Percentiles rank a stretch among this genome's conserved stretches.
Evolutionary conservation across 2,113 vertebrate species (phyloP).

Genomic region (Trachemys scripta): DNA sequence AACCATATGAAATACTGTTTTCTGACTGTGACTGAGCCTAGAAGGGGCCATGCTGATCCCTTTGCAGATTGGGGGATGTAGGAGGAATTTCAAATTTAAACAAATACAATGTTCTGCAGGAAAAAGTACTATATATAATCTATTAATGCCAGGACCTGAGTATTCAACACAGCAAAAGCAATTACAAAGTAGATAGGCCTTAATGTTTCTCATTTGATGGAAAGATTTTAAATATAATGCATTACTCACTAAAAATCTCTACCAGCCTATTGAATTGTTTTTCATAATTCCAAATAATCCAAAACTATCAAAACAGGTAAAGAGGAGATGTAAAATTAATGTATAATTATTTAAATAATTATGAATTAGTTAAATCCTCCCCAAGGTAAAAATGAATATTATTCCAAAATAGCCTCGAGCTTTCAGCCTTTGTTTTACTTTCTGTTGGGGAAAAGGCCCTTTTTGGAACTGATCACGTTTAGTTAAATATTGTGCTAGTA

Average conservation of each 20-base stretch:
- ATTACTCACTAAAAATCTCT: constrained; percentile 76
- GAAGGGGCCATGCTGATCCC: not conserved
- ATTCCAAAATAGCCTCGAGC: constrained; percentile 50
- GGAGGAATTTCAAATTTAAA: constrained; percentile 58
- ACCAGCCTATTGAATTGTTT: constrained; percentile 70
- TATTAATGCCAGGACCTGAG: constrained; percentile 50
- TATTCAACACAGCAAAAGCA: constrained; percentile 68
- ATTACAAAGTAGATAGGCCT: constrained; percentile 59
- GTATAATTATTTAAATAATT: constrained; percentile 74
- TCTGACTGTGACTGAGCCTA: not conserved
- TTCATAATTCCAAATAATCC: constrained; percentile 62
- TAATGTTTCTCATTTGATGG: constrained; percentile 71
- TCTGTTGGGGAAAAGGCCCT: not conserved
- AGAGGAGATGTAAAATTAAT: constrained; percentile 72
- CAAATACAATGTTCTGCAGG: constrained; percentile 36
- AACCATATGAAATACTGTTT: not conserved
- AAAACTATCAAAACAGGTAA: constrained; percentile 59
- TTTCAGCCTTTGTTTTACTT: not conserved
- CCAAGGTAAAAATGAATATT: constrained; percentile 52
- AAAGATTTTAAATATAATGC: constrained; percentile 70
- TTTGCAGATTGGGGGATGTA: not conserved
- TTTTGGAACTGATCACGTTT: accelerated
- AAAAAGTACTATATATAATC: constrained; percentile 22
- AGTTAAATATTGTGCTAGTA: not conserved
- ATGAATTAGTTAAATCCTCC: constrained; percentile 68